Base-by-base conservation (phyloP, 2,888 invertebrate genomes). In the Lasioglossum zephyrum region DNA sequence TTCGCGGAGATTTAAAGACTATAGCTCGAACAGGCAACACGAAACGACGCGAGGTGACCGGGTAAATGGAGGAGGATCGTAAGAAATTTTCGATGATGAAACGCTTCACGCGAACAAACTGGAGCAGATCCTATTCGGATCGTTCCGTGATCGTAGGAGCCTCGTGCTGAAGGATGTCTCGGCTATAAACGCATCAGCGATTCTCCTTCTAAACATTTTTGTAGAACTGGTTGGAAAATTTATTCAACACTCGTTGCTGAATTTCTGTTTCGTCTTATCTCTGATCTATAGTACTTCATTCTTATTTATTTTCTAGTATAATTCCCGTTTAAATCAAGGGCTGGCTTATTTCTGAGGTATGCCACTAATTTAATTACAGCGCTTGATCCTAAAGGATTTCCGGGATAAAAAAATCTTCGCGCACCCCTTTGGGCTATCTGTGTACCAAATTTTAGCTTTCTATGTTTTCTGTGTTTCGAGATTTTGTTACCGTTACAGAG, bases 31-130 rank as follows among this genome's bases (percentile, higher is more conserved):
- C 31, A 69, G 72, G 41, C 36, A 53, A 60, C 80, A 79, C 78
- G 70, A 66, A 84, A 81, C 77, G 81, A 81, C 75, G 76, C 75
- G 76, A 85, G 84, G 84, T 73, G 77, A 85, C 78, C 78, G 82
- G 78, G 82, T 69, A 81, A 81, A 84, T 76, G 76, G 76, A 76
- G 77, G 73, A 66, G 77, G 73, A 79, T 84, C 81, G 79, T 85
- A 87, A 85, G 91, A 87, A 89, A 90, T 87, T 85, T 84, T 87
- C 85, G 82, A 89, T 87, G 89, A 87, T 82, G 91, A 90, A 91
- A 91, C 47, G 72, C 73, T 63, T 78, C 47, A 90, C 47, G 63
- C 53, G 83, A 85, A 87, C 74, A 79, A 80, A 83, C 80, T 79
- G 39, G 70, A 87, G 70, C 77, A 81, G 85, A 73, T 82, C 74